Percentiles rank a stretch among this genome's conserved stretches.
Conservation (phyloP, 2,888 invertebrate genomes). For the Spilarctia lutea region DNA sequence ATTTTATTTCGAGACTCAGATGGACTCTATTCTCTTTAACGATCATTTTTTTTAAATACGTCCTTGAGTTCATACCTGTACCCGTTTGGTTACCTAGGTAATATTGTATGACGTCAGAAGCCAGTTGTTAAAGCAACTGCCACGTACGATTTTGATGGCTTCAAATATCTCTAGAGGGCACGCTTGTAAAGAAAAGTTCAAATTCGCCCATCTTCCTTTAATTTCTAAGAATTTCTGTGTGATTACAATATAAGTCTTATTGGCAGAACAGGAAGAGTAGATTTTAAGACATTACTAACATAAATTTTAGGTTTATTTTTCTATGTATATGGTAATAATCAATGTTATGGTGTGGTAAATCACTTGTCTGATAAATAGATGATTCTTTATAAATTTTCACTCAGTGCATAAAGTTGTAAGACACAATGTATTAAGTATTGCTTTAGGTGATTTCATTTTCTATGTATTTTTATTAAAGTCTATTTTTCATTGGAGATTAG, state of each 20-base stretch:
- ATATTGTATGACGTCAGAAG: constrained; percentile 42
- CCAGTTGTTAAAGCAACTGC: constrained; percentile 33
- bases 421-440: too few relatives aligned
- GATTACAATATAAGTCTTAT: not conserved
- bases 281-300: not conserved
- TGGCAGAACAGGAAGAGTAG: not conserved
- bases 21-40: too few relatives aligned
- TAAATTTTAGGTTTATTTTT: not conserved
- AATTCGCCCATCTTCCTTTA: not conserved
- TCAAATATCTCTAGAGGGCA: constrained; percentile 39
- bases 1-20: too few relatives aligned
- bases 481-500: too few relatives aligned
- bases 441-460: too few relatives aligned
- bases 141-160: constrained; percentile 64
- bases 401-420: not conserved
- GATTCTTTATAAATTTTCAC: too few relatives aligned
- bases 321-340: not conserved
- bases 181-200: not conserved
- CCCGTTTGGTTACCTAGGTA: constrained; percentile 21
- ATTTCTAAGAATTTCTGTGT: not conserved
- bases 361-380: not conserved
- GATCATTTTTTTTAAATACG: too few relatives aligned
- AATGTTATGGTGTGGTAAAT: not conserved
- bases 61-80: not conserved
- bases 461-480: too few relatives aligned